Evolutionary conservation across 2,113 vertebrate genomes (phyloP), one percentile per base, ranked within the genome.

Genomic region (Mustela lutreola): DNA sequence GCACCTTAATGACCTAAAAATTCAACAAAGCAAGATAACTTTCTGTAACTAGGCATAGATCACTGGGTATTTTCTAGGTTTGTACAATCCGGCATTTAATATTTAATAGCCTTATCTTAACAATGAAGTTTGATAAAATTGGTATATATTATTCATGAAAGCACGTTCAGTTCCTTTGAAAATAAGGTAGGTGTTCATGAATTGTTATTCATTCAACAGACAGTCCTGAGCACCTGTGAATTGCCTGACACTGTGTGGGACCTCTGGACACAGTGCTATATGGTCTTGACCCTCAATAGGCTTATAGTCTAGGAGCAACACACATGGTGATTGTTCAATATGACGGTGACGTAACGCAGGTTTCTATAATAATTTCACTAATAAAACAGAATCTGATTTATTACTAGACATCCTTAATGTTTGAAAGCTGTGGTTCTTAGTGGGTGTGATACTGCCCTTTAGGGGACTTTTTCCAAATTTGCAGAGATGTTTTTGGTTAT

Each of bases 331-430:
- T 62, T 7, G 70, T n/a, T 90, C 11, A 5, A 5, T 39, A 22
- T 28, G 26, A 70, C 7, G 1, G 71, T 31, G 7, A 9, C 24
- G 53, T 45, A 70, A 36, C 4, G 3, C 73, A 67, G 22, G 33
- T 79, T 94, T 84, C 56, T 50, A 31, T 84, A 88, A 94, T 58
- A 84, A 28, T 63, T 53, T 78, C 0, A 58, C 10, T 53, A 53
- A 92, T 92, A 63, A 85, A 94, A 80, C 14, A 94, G 28, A 94
- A 65, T 78, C 14, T 70, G n/a, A 60, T 60, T 36, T 78, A 82
- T 50, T 42, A 71, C 53, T 36, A 93, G 60, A 28, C 7, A 94
- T 28, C 33, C 50, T 88, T 9, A n/a, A 15, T 85, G 42, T n/a
- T 86, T 26, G 12, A 48, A 22, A 73, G 8, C 11, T n/a, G 6